Base-by-base conservation (phyloP, 2,888 invertebrate genomes). In the Ctenicera cuprea region DNA sequence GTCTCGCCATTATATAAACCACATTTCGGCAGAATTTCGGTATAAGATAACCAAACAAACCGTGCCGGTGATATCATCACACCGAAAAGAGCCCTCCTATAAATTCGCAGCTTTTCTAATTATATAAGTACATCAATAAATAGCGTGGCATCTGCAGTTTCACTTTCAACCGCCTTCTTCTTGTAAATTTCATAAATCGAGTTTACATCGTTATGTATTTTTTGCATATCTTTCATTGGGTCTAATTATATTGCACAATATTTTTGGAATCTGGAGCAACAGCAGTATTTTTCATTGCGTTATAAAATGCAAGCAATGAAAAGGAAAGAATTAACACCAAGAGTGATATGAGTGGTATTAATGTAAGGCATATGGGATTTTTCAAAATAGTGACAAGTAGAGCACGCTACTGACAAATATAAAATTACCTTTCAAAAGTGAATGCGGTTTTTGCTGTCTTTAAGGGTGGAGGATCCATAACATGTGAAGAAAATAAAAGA, bases 41-140 rank as follows among this genome's bases (percentile, higher is more conserved):
- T 64, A 38, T 54, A 64, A 70, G 33, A 63, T 71, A 64, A 64
- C 63, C 48, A 71, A 71, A 71, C 70, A 71, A 71, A 63, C 52
- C 64, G 41, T 50, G 61, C 52, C 63, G 54, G 41, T 71, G 63
- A 71, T 71, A 63, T 70, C 63, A 70, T 70, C 62, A 37, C 41
- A 38, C 14, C 50, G 52, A 22, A 66, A 66, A 54, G 54, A 54
- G 30, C 54, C 30, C 65, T 38, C 30, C 65, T 38, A 66, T 66
- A 66, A 66, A 67, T 67, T 67, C 22, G 67, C 59, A 57, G 43
- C 57, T 57, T 57, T 30, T 71, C 57, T 50, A 64, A 57, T 64
- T 52, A 69, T 63, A 63, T 62, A 63, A 63, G 50, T 66, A 64
- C 45, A 43, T 71, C 65, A 66, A 71, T 71, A 71, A 71, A 66